Evolutionary conservation across 2,113 vertebrate genomes (phyloP).

Genomic region (Mustela nigripes): DNA sequence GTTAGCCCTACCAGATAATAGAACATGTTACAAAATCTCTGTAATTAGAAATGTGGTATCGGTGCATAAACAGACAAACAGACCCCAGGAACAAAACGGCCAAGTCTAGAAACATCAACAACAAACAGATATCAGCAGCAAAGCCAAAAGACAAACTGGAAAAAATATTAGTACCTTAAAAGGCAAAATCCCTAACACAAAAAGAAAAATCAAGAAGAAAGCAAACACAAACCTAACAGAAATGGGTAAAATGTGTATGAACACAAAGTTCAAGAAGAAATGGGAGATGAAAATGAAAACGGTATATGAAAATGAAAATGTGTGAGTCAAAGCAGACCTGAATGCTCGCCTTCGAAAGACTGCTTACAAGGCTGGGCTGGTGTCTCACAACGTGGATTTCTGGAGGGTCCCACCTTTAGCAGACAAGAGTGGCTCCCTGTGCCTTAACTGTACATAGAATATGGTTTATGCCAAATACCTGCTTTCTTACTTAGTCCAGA

Average conservation of each 20-base stretch:
- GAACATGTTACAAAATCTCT: neutral
- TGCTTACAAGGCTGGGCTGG: neutral
- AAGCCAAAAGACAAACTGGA: neutral
- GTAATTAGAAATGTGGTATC: neutral
- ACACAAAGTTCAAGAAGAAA: neutral
- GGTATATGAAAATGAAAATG: neutral
- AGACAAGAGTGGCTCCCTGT: neutral
- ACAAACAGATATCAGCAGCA: neutral
- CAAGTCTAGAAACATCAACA: slow-evolving; percentile 23
- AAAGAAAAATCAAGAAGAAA: neutral
- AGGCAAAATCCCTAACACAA: neutral
- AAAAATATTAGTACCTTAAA: neutral
- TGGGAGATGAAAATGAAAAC: neutral
- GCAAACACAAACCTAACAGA: neutral
- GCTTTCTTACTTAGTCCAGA: slow-evolving; percentile 6
- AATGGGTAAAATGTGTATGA: neutral
- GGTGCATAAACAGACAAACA: neutral
- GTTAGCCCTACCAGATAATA: neutral
- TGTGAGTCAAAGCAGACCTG: neutral
- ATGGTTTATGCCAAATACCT: neutral
- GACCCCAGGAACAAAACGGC: neutral
- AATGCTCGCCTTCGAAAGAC: neutral
- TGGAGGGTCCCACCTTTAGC: neutral
- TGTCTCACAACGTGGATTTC: neutral
- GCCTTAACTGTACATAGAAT: neutral